Evolutionary conservation across 2,797 vertebrate genomes (phyloP).

Genomic region (Melanotaenia boesemani): DNA sequence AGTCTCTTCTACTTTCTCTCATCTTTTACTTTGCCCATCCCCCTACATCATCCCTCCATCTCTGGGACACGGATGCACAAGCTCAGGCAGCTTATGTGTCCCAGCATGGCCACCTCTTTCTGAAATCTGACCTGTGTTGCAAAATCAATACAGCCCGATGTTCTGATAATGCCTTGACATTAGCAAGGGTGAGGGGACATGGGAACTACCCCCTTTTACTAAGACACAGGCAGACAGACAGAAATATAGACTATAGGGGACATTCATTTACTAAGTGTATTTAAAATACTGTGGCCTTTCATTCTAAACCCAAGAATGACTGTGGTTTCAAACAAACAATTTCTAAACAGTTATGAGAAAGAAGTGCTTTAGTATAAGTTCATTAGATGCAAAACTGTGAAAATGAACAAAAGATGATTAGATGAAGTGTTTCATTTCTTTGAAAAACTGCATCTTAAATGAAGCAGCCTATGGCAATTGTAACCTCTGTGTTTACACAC

Average conservation of each 20-base stretch:
- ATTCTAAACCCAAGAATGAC: slow-evolving; percentile 65
- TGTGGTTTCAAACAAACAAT: slow-evolving; percentile 42
- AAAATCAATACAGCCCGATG: slow-evolving; percentile 92
- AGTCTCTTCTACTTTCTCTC: slow-evolving; percentile 51
- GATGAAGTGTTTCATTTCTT: not conserved
- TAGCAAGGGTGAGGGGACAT: slow-evolving; percentile 88
- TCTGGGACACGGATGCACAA: slow-evolving; percentile 61
- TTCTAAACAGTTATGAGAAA: slow-evolving; percentile 11
- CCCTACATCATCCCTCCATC: slow-evolving; percentile 48
- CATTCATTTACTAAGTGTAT: slow-evolving; percentile 60
- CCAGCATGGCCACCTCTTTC: slow-evolving; percentile 78
- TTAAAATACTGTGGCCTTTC: slow-evolving; percentile 74
- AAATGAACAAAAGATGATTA: not conserved
- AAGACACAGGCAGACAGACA: slow-evolving; percentile 35
- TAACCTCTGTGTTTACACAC: slow-evolving; percentile 1
- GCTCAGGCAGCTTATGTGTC: slow-evolving; percentile 74
- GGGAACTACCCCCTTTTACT: slow-evolving; percentile 74
- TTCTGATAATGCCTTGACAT: slow-evolving; percentile 95
- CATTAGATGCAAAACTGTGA: not conserved
- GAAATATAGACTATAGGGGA: not conserved
- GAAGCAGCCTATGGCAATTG: not conserved
- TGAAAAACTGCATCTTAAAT: not conserved
- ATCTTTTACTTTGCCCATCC: slow-evolving; percentile 33
- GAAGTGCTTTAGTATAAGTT: slow-evolving; percentile 21
- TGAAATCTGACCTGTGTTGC: slow-evolving; percentile 90